A percentile compares a stretch with the other conserved stretches of the same genome.
These are phyloP conservation scores for Bubo scandiacus DNA, from an alignment of 2,113 vertebrate species.

Conservation along the genomic window DNA sequence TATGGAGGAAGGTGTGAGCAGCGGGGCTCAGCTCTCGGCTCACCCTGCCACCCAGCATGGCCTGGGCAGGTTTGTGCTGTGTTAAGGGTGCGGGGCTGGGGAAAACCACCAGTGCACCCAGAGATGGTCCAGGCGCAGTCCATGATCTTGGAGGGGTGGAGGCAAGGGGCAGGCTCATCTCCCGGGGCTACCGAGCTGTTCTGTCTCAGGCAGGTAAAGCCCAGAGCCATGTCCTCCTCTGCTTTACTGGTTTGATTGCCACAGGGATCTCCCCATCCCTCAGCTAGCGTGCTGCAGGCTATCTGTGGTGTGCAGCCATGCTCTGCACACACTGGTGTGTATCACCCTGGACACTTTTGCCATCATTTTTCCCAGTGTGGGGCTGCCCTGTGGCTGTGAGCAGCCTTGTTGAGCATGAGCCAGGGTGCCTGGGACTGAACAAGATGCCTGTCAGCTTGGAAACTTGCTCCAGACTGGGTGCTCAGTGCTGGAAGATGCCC, in stretches of 20 bases:
- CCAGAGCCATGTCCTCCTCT: neutral
- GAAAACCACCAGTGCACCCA: rapidly evolving
- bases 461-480: neutral
- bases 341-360: neutral
- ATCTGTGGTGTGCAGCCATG: neutral
- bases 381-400: neutral
- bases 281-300: neutral
- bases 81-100: neutral
- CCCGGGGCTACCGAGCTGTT: rapidly evolving
- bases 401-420: neutral
- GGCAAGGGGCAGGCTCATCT: neutral
- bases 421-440: neutral
- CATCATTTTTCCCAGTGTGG: neutral
- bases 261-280: neutral
- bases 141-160: neutral
- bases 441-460: neutral
- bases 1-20: rapidly evolving
- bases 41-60: neutral
- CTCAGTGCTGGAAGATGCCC: neutral
- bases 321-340: neutral
- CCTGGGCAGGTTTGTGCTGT: rapidly evolving
- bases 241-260: neutral
- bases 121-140: neutral
- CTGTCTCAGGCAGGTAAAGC: neutral
- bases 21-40: neutral